Conservation (phyloP, 2,888 invertebrate genomes). For the Lasius fuliginosus region DNA sequence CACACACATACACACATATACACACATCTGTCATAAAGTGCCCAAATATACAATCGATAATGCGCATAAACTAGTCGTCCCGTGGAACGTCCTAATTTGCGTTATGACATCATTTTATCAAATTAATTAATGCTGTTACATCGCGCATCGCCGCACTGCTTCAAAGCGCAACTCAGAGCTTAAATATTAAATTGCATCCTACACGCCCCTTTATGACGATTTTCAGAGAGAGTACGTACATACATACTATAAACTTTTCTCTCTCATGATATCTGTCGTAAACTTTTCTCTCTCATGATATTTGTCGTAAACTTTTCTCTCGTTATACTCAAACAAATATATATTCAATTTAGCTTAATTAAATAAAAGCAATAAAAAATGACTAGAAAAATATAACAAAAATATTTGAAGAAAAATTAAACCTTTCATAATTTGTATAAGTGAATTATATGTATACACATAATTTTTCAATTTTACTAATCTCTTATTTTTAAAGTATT, state of each 20-base stretch:
- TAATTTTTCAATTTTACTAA: neutral
- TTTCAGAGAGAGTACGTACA: neutral
- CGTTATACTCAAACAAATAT: neutral
- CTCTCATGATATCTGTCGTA: neutral
- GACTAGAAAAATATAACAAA: neutral
- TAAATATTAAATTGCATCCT: conserved; percentile 35
- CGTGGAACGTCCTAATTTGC: conserved; percentile 35
- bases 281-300: neutral
- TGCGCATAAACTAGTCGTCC: conserved; percentile 15
- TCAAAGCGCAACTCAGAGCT: conserved; percentile 40
- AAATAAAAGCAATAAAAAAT: neutral
- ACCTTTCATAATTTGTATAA: neutral
- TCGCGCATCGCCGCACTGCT: conserved; percentile 30
- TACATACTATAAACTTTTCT: neutral
- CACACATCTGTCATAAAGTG: neutral
- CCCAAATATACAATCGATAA: conserved; percentile 30
- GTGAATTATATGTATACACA: neutral
- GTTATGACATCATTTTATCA: conserved; percentile 49
- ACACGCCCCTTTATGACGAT: neutral
- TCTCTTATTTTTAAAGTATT: conserved; percentile 4
- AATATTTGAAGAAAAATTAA: neutral
- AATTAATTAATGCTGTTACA: conserved; percentile 47
- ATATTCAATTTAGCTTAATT: neutral
- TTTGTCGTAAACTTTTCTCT: neutral
- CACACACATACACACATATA: neutral